Evolutionary conservation across 2,797 vertebrate species (phyloP), one percentile per base, ranked within the genome.

Genomic region (Botia almorhae): DNA sequence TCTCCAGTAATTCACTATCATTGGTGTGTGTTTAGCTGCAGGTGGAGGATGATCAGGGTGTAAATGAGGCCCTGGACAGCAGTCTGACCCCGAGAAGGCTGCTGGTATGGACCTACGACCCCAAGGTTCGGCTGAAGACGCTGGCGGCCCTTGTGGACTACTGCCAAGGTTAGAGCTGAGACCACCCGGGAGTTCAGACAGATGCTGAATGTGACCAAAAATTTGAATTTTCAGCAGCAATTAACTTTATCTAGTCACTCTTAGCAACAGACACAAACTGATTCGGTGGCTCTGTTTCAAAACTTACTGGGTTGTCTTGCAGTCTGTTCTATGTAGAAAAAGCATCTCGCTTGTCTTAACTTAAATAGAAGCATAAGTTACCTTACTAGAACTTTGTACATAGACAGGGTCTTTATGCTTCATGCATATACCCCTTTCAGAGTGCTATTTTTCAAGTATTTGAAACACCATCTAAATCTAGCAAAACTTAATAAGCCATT

Each of bases 61-160:
- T 98, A 78, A 96, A 89, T 70, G 76, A 96, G 83, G 95, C 95
- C 63, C 87, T 95, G 11, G 97, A 98, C 81, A 95, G 92, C 87
- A 94, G 93, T 51, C 87, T 99, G 87, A 99, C 97, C 0, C 95
- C 99, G 78, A 94, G 96, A 17, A 95, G 97, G 64, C 96, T 99
- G 48, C 91, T 99, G 1, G 97, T 99, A 23, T 99, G 98, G 98
- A 99, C 97, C 0, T 99, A 98, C 0, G 98, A 99, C 87, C 97
- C 97, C 83, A 98, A 96, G 87, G 94, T 97, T 69, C 94, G 98
- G 56, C 93, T 99, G 76, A 98, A 98, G 91, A 98, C 96, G 0
- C 94, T 98, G 43, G 97, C 97, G 0, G 97, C 98, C n/a, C 96
- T 99, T 21, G 97, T 99, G 50, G 98, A 99, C 91, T 97, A 95